phyloP scores from a whole-genome alignment of 2,113 vertebrate genomes.

The human (Homo sapiens) region DNA sequence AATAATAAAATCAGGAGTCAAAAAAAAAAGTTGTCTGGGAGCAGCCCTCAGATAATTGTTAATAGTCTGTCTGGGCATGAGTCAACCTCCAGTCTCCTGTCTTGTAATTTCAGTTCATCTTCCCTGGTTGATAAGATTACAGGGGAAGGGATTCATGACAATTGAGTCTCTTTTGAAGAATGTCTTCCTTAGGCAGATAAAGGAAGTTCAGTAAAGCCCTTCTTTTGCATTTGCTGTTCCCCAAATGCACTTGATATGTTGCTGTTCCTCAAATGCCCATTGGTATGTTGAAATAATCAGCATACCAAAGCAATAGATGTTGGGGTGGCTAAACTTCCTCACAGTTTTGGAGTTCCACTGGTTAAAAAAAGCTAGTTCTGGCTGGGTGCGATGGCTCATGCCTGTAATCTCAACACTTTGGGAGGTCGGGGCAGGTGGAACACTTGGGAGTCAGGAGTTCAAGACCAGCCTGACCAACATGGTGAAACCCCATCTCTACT shows the following conservation, averaged over 20 bases:
- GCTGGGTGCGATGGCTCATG: fast-evolving
- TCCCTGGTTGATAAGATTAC: not conserved
- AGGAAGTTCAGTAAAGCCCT: not conserved
- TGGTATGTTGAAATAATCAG: not conserved
- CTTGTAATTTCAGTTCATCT: not conserved
- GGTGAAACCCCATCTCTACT: too few species aligned
- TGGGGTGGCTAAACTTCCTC: not conserved
- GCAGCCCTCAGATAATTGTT: not conserved
- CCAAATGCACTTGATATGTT: not conserved
- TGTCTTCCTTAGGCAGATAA: not conserved
- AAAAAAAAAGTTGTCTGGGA: slow-evolving; percentile 47
- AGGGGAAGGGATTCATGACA: not conserved
- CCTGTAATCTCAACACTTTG: too few species aligned
- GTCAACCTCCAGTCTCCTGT: not conserved
- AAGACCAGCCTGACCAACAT: too few species aligned
- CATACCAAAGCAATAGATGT: not conserved
- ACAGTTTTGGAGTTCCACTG: not conserved
- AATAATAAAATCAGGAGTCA: slow-evolving; percentile 43
- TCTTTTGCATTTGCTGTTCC: not conserved
- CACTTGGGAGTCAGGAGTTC: too few species aligned
- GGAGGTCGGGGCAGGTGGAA: too few species aligned
- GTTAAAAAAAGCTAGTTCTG: not conserved
- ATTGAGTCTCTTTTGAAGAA: not conserved
- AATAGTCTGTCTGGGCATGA: not conserved
- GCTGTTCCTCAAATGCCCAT: not conserved